A percentile compares a stretch with the other conserved stretches of the same genome.
These are phyloP conservation scores for Aphelinus atriplicis DNA, from an alignment of 1,140 invertebrate species.

Conservation along the genomic window DNA sequence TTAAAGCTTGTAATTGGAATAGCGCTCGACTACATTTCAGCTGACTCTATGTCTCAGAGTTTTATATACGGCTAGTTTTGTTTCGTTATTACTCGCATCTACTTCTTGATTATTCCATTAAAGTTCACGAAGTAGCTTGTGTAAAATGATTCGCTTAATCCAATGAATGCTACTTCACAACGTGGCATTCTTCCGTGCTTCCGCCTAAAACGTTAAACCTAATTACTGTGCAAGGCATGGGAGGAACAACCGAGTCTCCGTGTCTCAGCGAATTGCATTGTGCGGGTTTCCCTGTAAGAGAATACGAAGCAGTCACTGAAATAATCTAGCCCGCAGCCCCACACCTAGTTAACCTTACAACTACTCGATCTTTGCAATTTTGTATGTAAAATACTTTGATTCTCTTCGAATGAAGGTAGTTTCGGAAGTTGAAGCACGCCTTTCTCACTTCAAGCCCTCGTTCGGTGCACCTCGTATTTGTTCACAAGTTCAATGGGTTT, in stretches of 20 bases:
- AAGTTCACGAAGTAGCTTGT: not conserved
- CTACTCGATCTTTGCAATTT: no score
- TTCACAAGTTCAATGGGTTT: no score
- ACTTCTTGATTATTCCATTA: not conserved
- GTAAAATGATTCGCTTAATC: not conserved
- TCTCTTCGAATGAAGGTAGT: no score
- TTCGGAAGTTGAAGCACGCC: no score
- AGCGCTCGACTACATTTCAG: no score
- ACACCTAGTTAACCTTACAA: not conserved
- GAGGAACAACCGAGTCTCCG: not conserved
- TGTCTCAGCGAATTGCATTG: slow-evolving; percentile 18
- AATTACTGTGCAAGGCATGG: slow-evolving; percentile 6
- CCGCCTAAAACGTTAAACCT: slow-evolving; percentile 17
- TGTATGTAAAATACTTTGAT: no score
- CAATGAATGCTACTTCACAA: not conserved
- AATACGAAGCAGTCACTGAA: slow-evolving; percentile 10
- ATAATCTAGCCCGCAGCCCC: slow-evolving; percentile 23
- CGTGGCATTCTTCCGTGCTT: not conserved
- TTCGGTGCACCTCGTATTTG: no score
- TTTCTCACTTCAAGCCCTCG: no score
- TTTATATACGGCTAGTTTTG: no score
- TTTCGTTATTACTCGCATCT: no score
- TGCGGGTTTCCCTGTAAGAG: slow-evolving; percentile 8
- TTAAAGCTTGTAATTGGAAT: no score
- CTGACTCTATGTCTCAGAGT: no score